Conservation (phyloP, 2,797 vertebrate species). For the Crenichthys baileyi region DNA sequence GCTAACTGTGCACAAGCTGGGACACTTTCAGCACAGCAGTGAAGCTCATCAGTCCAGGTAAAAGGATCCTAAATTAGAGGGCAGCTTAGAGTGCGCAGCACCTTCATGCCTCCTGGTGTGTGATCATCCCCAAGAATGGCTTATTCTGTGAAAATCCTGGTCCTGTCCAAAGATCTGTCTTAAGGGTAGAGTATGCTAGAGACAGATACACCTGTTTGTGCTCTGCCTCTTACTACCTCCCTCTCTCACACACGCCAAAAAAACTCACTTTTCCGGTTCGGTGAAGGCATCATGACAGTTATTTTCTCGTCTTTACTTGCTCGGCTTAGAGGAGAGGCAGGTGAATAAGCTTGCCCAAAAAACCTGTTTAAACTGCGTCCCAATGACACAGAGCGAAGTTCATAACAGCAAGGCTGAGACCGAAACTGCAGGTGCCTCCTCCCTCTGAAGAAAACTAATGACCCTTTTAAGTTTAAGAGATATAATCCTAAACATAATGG, state of each 20-base stretch:
- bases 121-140: constrained; percentile 27
- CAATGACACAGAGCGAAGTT: constrained; percentile 1
- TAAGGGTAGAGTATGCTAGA: not conserved
- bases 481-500: not conserved
- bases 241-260: constrained; percentile 8
- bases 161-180: constrained; percentile 5
- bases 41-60: constrained; percentile 54
- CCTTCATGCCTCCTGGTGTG: constrained; percentile 28
- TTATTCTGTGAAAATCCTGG: not conserved
- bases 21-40: constrained; percentile 14
- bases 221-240: constrained; percentile 24
- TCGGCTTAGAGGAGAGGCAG: constrained; percentile 61
- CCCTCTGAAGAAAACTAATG: constrained; percentile 22
- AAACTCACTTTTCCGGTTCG: constrained; percentile 71
- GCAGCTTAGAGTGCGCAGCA: constrained; percentile 16
- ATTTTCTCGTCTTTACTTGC: constrained; percentile 74
- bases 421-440: constrained; percentile 21
- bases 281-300: constrained; percentile 70
- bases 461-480: constrained; percentile 20
- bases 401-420: not conserved
- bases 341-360: constrained; percentile 43
- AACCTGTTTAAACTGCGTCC: constrained; percentile 20
- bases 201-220: constrained; percentile 74
- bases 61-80: constrained; percentile 29
- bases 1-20: constrained; percentile 21